Base-by-base conservation (phyloP, 2,888 invertebrate species). In the Scaptomyza reducta region DNA sequence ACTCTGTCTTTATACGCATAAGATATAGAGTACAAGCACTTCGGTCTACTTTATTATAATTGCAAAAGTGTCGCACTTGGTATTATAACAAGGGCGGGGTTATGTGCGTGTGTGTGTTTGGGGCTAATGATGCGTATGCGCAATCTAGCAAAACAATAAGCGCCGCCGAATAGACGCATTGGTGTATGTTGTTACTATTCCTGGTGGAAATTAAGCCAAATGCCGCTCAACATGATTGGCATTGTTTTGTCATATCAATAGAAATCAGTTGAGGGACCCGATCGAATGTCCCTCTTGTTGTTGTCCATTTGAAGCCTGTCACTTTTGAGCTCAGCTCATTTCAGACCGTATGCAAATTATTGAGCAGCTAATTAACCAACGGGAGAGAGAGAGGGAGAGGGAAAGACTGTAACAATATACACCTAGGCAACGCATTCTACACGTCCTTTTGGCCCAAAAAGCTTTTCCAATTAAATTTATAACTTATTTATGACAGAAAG, bases 391-490 rank as follows among this genome's bases (percentile, higher is more conserved):
- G 18, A 40, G 27, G 22, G 27, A 5, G 7, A 7, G n/a, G n/a
- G 16, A 7, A 16, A 18, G 14, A 22, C 6, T 14, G 16, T 29
- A 16, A 29, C 46, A 31, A 31, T 50, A 57, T 41, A 35, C 40
- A 10, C 46, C 9, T 57, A 46, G 59, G 47, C 22, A 40, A 41
- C 22, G 49, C n/a, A 6, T 10, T 3, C 29, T 6, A 29, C 14
- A 27, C n/a, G 6, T 25, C 11, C 31, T 33, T 5, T 6, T 27
- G 31, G 11, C 7, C 14, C 51, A 68, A 70, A 73, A 76, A 72
- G 83, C 88, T 83, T 85, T 88, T 82, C 77, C 79, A 80, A 82
- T 89, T 87, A 85, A 82, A 78, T 87, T 81, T 74, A 77, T 79
- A 80, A 74, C 79, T 80, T 84, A 81, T 81, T 79, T 74, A 81